These are phyloP conservation scores for Melipona quadrifasciata DNA, from an alignment of 1,140 invertebrate species.

Conservation along the genomic window DNA sequence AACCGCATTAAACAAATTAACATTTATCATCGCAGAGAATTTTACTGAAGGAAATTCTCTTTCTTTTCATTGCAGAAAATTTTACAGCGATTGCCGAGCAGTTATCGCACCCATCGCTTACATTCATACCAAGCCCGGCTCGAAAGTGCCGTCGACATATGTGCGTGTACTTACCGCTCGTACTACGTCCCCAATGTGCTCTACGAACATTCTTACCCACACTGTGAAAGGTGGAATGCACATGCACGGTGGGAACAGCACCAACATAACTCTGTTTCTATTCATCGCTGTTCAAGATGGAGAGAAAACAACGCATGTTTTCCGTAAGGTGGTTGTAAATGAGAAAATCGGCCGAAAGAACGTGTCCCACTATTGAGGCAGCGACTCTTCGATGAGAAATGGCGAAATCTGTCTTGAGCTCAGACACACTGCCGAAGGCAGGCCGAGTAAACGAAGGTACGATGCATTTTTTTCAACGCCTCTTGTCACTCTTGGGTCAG, in stretches of 20 bases:
- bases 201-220: not conserved
- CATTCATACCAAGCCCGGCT: not conserved
- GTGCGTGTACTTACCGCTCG: not conserved
- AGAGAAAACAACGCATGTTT: conserved; percentile 61
- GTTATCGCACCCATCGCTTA: not conserved
- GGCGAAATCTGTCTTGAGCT: conserved; percentile 78
- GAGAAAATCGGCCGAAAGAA: conserved; percentile 10
- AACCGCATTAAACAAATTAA: not conserved
- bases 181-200: not conserved
- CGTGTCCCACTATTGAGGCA: not conserved
- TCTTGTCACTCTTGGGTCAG: conserved; percentile 6
- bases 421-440: conserved; percentile 79
- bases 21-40: not conserved
- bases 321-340: conserved; percentile 68
- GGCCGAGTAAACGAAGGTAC: conserved; percentile 81
- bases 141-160: not conserved
- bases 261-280: conserved; percentile 7
- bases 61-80: not conserved
- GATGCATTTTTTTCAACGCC: conserved; percentile 48
- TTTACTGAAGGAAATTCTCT: too few relatives aligned
- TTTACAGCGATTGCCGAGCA: not conserved
- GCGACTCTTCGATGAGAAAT: conserved; percentile 57
- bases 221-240: conserved; percentile 16
- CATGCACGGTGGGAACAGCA: not conserved
- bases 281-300: conserved; percentile 68